Evolutionary conservation across 2,888 invertebrate species (phyloP).

Genomic region (Hylaea fasciaria): DNA sequence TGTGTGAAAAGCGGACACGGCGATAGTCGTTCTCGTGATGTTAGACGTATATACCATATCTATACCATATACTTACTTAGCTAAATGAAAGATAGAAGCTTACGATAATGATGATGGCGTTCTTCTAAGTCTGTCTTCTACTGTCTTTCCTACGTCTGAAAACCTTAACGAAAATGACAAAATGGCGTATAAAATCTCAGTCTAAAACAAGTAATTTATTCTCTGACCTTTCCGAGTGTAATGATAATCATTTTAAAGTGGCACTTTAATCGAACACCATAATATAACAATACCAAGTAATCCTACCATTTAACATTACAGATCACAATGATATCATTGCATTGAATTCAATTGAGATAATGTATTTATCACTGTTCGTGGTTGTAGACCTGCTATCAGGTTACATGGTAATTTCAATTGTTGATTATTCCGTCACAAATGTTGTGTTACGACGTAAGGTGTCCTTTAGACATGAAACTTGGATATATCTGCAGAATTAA

Average conservation of each 20-base stretch:
- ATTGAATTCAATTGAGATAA: conserved; percentile 21
- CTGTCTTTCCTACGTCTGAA: no score
- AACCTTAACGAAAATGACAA: no score
- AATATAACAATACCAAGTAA: conserved; percentile 12
- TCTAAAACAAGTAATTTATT: background rate
- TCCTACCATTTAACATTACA: conserved; percentile 16
- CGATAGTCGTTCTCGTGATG: no score
- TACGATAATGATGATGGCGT: no score
- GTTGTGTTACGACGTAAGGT: background rate
- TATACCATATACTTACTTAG: no score
- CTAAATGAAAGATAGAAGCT: no score
- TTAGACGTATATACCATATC: no score
- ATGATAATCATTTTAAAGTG: conserved; percentile 35
- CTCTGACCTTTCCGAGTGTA: conserved; percentile 11
- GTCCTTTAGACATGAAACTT: background rate
- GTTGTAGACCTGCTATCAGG: conserved; percentile 24
- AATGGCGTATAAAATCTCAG: background rate
- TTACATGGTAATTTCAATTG: conserved; percentile 28
- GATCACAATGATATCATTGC: conserved; percentile 25
- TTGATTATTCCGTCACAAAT: conserved; percentile 25
- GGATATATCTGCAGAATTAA: no score
- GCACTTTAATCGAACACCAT: conserved; percentile 14
- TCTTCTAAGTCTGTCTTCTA: no score
- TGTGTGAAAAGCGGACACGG: no score
- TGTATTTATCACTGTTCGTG: conserved; percentile 26